Evolutionary conservation across 2,113 vertebrate species (phyloP), one percentile per base, ranked within the genome.

Genomic region (Stomatorhinus ivindoensis): DNA sequence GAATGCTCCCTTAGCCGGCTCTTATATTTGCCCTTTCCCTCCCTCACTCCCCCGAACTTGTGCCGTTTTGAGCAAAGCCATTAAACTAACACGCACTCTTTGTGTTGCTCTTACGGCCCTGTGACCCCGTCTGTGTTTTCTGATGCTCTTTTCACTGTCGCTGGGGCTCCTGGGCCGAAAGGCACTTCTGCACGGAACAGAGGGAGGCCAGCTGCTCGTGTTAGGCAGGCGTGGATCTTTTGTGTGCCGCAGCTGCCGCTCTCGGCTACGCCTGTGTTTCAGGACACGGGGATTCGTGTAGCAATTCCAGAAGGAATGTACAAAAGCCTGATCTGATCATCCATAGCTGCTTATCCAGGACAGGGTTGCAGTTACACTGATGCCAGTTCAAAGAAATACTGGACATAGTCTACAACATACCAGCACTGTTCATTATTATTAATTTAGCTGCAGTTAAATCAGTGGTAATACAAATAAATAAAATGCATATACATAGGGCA

Each of bases 1-100:
- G 88, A 89, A 48, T 86, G 92, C 92, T 93, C 94, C 94, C 93
- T 93, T 93, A 94, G 87, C 92, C 88, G 92, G 88, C 90, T 94
- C 90, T 89, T 91, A 90, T 51, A 4, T 47, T 92, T 93, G 93
- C 90, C 93, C 88, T 94, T 95, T 94, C 94, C 88, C 84, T 91
- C 17, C 91, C 55, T 91, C 91, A 92, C 94, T 94, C 91, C 92
- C 27, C 61, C 35, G 4, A 80, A 80, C 73, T 80, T 7, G 53
- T 19, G 76, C 9, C 3, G 35, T 51, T 69, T 39, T 46, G 48
- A 87, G 92, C 27, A 39, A 83, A 39, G 17, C 94, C 92, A 94
- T 94, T 94, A 94, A 91, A 90, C 92, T 88, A 87, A 90, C 89
- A 89, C 90, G 17, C 27, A 88, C 90, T 24, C 44, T 93, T 94